phyloP scores from a whole-genome alignment of 2,113 vertebrate species.

The Ammodramus savannarum region DNA sequence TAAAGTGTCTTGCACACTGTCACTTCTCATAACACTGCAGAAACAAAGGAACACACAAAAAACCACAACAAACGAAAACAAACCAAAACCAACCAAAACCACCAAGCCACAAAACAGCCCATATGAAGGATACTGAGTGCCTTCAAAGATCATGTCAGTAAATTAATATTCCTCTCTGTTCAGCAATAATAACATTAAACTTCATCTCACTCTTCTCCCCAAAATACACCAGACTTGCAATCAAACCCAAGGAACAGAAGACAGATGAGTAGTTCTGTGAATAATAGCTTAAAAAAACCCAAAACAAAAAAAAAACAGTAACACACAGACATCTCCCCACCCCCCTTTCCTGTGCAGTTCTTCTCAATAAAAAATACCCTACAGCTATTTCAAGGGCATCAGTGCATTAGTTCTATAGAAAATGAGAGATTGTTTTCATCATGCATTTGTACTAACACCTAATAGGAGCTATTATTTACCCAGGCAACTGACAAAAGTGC shows the following conservation, averaged over 20 bases:
- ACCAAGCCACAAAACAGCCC: not conserved
- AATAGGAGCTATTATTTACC: not conserved
- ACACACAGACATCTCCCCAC: not conserved
- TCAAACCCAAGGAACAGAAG: not conserved
- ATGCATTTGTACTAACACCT: not conserved
- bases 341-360: not conserved
- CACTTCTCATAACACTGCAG: not conserved
- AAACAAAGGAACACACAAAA: not conserved
- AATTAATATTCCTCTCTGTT: not conserved
- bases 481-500: not conserved
- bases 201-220: not conserved
- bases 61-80: not conserved
- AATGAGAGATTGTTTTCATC: slow-evolving; percentile 15
- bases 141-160: slow-evolving; percentile 12
- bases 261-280: slow-evolving; percentile 3
- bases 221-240: not conserved
- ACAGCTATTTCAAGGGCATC: not conserved
- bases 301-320: not conserved
- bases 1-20: not conserved
- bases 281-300: not conserved
- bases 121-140: not conserved
- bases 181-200: not conserved
- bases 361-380: slow-evolving; percentile 40
- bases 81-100: not conserved
- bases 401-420: slow-evolving; percentile 28